Base-by-base conservation (phyloP, 2,113 vertebrate species). In the Leiothrix lutea region DNA sequence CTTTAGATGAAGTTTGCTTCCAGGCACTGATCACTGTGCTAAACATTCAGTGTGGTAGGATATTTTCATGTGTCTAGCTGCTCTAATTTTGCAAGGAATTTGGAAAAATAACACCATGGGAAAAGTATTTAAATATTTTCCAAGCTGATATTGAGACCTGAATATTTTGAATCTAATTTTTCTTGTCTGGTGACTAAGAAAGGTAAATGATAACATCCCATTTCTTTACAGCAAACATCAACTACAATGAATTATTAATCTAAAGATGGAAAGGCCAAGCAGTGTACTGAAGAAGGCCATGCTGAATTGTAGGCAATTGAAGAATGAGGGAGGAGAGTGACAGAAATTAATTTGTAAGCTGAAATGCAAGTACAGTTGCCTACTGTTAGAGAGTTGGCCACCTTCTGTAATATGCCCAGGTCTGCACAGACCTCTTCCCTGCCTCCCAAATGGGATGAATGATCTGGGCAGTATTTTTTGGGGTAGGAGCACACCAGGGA, bases 401-500 rank as follows among this genome's bases (percentile, higher is more conserved):
- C 0, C 40, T 45, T 65, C 53, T 82, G n/a, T 60, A 33, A 1
- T 36, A 7, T 8, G 8, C 53, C 20, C 35, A 38, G 31, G 31
- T 53, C 38, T 80, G 54, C 33, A n/a, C 45, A 77, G 71, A 17
- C 7, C 28, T 44, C 67, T 64, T 77, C n/a, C 8, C 36, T 85
- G 40, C 53, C 18, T 79, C 36, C n/a, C 28, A 54, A 19, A 28
- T 16, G 14, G 44, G 28, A 65, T 50, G 48, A 38, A 51, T 65
- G 29, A 36, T 48, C 40, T 42, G 45, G 13, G 44, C 16, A 67
- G 17, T 14, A 17, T 24, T 67, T 15, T 8, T 1, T 2, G 5
- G 5, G 7, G 6, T 16, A 8, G 11, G 2, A 64, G 8, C 4
- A 3, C 3, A 7, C 45, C 5, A 42, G 23, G n/a, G 23, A 16